phyloP scores from a whole-genome alignment of 2,797 vertebrate species.

The Sebastes itinus region DNA sequence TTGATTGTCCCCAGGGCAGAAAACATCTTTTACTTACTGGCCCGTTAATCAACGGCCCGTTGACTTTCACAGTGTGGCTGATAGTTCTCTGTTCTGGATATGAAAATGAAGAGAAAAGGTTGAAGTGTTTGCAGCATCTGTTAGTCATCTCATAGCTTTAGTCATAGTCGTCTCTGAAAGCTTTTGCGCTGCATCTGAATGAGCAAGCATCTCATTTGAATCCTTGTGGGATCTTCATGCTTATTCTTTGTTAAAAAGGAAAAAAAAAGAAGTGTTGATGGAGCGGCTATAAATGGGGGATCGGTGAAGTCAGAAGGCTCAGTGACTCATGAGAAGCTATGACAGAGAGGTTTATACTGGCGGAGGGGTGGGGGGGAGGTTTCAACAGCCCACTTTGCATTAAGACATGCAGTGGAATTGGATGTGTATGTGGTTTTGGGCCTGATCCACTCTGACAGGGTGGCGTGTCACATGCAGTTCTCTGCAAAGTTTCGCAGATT shows the following conservation, averaged over 20 bases:
- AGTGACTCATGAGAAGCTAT: slow-evolving; percentile 52
- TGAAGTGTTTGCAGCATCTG: slow-evolving; percentile 48
- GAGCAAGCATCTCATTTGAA: slow-evolving; percentile 44
- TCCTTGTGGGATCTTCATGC: slow-evolving; percentile 29
- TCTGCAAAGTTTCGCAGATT: slow-evolving; percentile 35
- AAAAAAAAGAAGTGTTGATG: slow-evolving; percentile 30
- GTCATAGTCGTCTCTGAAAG: slow-evolving; percentile 41
- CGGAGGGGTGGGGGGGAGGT: neutral
- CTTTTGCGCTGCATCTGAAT: slow-evolving; percentile 47
- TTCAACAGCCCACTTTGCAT: slow-evolving; percentile 45
- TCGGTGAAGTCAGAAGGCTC: slow-evolving; percentile 29
- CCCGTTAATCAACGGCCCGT: neutral
- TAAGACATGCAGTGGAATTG: slow-evolving; percentile 40
- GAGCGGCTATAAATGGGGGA: slow-evolving; percentile 40
- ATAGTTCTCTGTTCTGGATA: slow-evolving; percentile 9
- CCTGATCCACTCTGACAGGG: slow-evolving; percentile 54
- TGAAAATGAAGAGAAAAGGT: slow-evolving; percentile 45
- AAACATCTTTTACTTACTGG: neutral
- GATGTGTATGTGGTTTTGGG: slow-evolving; percentile 35
- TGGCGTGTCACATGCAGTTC: slow-evolving; percentile 49
- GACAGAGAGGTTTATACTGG: slow-evolving; percentile 47
- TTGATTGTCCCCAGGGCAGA: neutral
- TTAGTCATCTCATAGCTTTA: slow-evolving; percentile 42
- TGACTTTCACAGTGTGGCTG: slow-evolving; percentile 4
- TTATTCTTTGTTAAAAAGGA: slow-evolving; percentile 1